Base-by-base conservation (phyloP, 2,113 vertebrate genomes). In the Aramus guarauna region DNA sequence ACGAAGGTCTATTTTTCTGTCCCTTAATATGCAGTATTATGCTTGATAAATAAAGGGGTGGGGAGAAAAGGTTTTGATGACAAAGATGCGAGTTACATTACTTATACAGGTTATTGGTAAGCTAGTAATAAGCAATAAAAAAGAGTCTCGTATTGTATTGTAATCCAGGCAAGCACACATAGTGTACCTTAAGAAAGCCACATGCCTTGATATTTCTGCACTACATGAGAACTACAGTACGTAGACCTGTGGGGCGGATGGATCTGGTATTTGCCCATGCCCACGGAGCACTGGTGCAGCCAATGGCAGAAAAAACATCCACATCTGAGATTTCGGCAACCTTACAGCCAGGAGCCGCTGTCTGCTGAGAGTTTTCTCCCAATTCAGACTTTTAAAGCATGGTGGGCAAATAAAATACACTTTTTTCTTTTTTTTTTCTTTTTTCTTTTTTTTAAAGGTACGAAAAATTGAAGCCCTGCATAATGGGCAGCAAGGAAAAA, bases 171-270 rank as follows among this genome's bases (percentile, higher is more conserved):
- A 95, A 95, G 97, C 97, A 95, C 98, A 97, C 96, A 96, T 94
- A 94, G 97, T 96, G 97, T 97, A 97, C 98, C 96, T 96, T 95
- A 96, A 96, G 94, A 97, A 97, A 97, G 98, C 97, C 97, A 97
- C 97, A 97, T 96, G 97, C 97, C 97, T 97, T 77, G 45, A 66
- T 93, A 96, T 97, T 96, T 96, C 96, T 97, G 97, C 96, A 98
- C 97, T 97, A 98, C 92, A 93, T 97, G 93, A 98, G 97, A 98
- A 96, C 97, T 97, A 97, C 93, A 96, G 96, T 92, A 97, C 91
- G 93, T 95, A 93, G 94, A 96, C 92, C 93, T 90, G 96, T 93
- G 97, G 95, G 94, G 95, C 60, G 53, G 90, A 73, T 95, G 97
- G 92, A 96, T 78, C 90, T 0, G 0, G 71, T 84, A 68, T 91